Evolutionary conservation across 1,140 invertebrate species (phyloP), one percentile per base, ranked within the genome.

Genomic region (Phymastichus coffea): DNA sequence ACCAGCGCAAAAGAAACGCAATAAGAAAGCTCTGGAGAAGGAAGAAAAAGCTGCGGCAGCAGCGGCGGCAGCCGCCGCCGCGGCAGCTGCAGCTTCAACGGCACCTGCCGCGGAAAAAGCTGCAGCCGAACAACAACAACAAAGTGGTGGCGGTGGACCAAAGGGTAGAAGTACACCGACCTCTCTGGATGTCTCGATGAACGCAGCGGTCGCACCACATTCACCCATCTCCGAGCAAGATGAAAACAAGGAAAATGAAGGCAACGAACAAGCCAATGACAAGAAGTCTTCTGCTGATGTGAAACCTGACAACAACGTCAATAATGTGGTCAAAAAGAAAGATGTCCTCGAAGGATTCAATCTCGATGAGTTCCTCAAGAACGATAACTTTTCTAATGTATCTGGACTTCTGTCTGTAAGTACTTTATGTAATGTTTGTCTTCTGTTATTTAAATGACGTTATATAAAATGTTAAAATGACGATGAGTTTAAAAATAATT

Each of bases 311-410:
- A 64, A 28, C 14, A 63, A 22, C 33, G 61, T 61, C 8, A 68
- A 46, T 41, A 54, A 53, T 3, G 69, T 69, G 22, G 70, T 63
- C n/a, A 66, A 65, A 17, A 63, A 65, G 46, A 70, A 76, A 26
- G 63, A 62, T 1, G 61, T 71, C 7, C 67, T 71, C 48, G 63
- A 71, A 2, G 83, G 86, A 41, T 89, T 91, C 76, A 87, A 88
- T 74, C 83, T 91, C 56, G 88, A 91, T 63, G 87, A 88, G 25
- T 86, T 90, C 66, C 80, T 91, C 15, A 86, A 88, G 63, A 81
- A 84, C 61, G 86, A 89, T 57, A 80, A 81, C 61, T 84, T 88
- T 57, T 83, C 85, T 69, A 76, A 78, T 2, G 76, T 87, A 69
- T 81, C 84, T 52, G 85, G 85, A 20, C 69, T 87, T 8, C 69